phyloP scores from a whole-genome alignment of 2,113 vertebrate genomes.

The Atractosteus spatula region DNA sequence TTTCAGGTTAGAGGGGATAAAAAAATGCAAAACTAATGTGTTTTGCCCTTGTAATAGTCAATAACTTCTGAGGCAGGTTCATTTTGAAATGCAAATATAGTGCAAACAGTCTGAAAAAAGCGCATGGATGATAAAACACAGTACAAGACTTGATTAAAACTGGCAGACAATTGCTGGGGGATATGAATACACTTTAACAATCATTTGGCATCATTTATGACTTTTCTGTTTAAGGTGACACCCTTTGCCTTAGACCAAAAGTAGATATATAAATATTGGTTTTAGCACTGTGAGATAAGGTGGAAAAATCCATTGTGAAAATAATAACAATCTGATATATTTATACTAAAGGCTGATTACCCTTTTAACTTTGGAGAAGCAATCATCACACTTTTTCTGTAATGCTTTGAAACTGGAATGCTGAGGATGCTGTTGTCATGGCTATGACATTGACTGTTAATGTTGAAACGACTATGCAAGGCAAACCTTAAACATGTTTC shows the following conservation, averaged over 20 bases:
- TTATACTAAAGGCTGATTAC: not conserved
- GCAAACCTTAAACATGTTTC: no score
- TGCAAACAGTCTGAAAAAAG: not conserved
- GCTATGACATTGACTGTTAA: no score
- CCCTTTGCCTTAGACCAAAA: constrained; percentile 4
- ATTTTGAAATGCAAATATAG: constrained; percentile 8
- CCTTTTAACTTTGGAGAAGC: no score
- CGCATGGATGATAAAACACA: constrained; percentile 1
- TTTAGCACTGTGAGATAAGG: not conserved
- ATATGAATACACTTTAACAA: constrained; percentile 4
- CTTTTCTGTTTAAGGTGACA: not conserved
- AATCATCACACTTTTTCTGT: not conserved
- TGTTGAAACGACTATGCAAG: no score
- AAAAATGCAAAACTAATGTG: not conserved
- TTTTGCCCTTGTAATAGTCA: constrained; percentile 5
- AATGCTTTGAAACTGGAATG: no score
- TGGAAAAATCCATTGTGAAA: not conserved
- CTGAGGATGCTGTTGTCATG: no score
- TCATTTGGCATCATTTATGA: constrained; percentile 7
- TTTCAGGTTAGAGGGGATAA: not conserved
- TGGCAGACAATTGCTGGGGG: constrained; percentile 11
- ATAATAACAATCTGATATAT: not conserved
- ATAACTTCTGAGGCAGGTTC: constrained; percentile 5
- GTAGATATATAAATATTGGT: not conserved
- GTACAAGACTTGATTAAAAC: constrained; percentile 4